These are phyloP conservation scores for Aptenodytes patagonicus DNA, from an alignment of 2,113 vertebrate species.

Conservation along the genomic window DNA sequence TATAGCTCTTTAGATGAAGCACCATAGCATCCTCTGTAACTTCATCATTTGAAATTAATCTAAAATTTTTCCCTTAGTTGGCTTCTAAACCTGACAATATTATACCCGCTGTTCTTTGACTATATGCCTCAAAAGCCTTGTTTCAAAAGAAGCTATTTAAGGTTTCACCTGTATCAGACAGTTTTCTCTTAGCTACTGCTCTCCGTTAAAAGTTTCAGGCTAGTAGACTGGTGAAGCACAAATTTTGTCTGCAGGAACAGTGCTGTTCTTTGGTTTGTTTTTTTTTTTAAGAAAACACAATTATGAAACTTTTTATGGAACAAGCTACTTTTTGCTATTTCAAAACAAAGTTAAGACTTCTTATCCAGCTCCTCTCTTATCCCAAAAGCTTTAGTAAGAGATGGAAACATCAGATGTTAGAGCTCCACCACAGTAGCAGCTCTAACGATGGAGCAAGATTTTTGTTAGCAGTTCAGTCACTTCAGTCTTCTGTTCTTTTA, in stretches of 20 bases:
- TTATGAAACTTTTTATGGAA: background rate
- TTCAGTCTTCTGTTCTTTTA: slow-evolving; percentile 33
- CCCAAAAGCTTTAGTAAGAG: background rate
- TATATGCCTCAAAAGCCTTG: background rate
- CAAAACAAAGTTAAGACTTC: background rate
- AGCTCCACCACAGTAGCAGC: background rate
- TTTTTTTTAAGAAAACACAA: background rate
- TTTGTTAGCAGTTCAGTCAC: background rate
- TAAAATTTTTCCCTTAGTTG: background rate
- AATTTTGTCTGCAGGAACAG: background rate
- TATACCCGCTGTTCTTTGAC: background rate
- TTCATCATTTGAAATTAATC: background rate
- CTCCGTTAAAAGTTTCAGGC: background rate
- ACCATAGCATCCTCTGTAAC: background rate
- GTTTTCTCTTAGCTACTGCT: background rate
- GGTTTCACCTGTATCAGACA: background rate
- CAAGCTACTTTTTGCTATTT: background rate
- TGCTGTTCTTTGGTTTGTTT: background rate
- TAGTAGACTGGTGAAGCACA: background rate
- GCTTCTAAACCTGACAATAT: background rate
- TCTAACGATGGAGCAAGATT: background rate
- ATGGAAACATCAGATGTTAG: background rate
- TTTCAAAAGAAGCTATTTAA: background rate
- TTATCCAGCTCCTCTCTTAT: background rate
- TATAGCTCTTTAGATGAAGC: background rate